Conservation (phyloP, 2,113 vertebrate species). For the Mesocricetus auratus region DNA sequence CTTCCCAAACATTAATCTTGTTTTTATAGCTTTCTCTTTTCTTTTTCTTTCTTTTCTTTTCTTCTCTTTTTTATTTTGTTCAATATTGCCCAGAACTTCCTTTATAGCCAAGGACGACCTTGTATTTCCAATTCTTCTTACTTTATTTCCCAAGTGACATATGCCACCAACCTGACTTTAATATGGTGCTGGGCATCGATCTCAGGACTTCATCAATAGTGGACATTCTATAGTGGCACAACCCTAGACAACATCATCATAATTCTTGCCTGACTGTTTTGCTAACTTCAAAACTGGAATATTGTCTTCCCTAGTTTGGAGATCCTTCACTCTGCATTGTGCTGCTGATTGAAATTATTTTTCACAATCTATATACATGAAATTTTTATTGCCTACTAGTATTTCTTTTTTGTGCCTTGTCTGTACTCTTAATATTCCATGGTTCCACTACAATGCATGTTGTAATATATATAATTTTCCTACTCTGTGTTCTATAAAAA, state of each 20-base stretch:
- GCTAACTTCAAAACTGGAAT: too few relatives aligned
- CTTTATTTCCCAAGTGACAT: not conserved
- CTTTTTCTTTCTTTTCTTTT: not conserved
- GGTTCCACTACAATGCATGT: not conserved
- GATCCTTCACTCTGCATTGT: not conserved
- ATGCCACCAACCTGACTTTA: not conserved
- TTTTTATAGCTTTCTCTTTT: not conserved
- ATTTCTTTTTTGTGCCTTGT: constrained; percentile 19
- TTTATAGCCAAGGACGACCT: not conserved
- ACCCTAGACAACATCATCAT: not conserved
- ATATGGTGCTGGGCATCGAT: too few relatives aligned
- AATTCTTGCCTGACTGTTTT: not conserved
- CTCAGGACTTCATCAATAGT: not conserved
- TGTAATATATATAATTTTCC: not conserved
- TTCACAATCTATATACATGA: not conserved
- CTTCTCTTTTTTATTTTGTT: not conserved
- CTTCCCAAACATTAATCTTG: not conserved
- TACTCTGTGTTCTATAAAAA: not conserved
- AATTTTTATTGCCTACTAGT: not conserved
- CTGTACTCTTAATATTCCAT: not conserved
- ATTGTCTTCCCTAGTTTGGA: not conserved
- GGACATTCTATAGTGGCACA: not conserved
- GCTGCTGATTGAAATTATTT: not conserved
- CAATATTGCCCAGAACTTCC: not conserved
- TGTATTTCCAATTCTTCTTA: not conserved